A percentile compares a stretch with the other conserved stretches of the same genome.
These are phyloP conservation scores for Cranoglanis bouderius DNA, from an alignment of 2,113 vertebrate genomes.

Conservation along the genomic window DNA sequence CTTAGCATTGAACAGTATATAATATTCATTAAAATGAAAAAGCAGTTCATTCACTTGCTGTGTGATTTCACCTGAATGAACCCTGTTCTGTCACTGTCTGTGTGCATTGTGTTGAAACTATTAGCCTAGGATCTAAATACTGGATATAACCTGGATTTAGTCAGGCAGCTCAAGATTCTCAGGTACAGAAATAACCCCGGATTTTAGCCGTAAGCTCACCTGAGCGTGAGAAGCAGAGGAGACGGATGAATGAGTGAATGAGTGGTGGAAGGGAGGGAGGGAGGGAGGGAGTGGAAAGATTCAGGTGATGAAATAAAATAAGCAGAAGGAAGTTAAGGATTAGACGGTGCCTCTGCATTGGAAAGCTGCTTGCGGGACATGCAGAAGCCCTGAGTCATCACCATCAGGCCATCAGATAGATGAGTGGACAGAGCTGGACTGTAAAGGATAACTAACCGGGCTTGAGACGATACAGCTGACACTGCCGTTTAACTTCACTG, in stretches of 20 bases:
- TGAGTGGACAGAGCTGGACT: neutral
- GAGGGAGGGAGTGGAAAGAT: conserved; percentile 19
- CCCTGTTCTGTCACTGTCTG: conserved; percentile 43
- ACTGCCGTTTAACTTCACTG: neutral
- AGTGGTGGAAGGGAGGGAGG: neutral
- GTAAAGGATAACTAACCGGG: conserved; percentile 17
- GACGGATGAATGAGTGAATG: conserved; percentile 2
- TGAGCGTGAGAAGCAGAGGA: neutral
- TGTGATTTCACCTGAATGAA: conserved; percentile 4
- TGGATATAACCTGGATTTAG: conserved; percentile 47
- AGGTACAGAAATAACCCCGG: neutral
- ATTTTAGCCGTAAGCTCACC: neutral
- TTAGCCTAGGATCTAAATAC: conserved; percentile 39
- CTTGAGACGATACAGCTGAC: conserved; percentile 27
- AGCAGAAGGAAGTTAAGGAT: conserved; percentile 28
- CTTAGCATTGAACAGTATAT: neutral
- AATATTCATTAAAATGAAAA: neutral
- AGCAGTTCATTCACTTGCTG: neutral
- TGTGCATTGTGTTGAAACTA: conserved; percentile 25
- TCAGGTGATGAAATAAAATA: conserved; percentile 17
- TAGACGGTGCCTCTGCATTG: neutral
- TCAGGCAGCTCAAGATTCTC: conserved; percentile 12
- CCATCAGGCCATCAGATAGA: neutral
- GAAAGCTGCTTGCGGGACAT: conserved; percentile 7
- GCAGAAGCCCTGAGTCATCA: conserved; percentile 35